These are phyloP conservation scores for Dioctria rufipes DNA, from an alignment of 2,888 invertebrate genomes.

Conservation along the genomic window DNA sequence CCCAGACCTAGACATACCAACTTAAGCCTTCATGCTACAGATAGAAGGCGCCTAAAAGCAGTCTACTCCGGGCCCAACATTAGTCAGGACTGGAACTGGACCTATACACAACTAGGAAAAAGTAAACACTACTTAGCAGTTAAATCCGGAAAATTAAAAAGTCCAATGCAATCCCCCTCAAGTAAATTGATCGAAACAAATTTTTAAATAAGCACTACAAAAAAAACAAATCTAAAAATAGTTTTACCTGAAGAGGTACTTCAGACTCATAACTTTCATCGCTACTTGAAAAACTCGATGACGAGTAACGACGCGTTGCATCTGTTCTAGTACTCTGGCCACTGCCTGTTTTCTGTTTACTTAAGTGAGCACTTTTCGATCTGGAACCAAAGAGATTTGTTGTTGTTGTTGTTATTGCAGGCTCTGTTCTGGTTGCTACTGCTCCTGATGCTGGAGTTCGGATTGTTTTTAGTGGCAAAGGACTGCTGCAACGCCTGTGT, in stretches of 20 bases:
- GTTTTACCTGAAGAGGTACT: constrained; percentile 63
- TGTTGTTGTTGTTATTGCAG: not conserved
- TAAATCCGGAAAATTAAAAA: too few species aligned
- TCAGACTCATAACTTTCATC: constrained; percentile 65
- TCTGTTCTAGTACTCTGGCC: not conserved
- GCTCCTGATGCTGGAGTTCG: constrained; percentile 30
- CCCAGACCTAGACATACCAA: not conserved
- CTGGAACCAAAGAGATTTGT: constrained; percentile 4
- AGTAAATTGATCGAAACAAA: too few species aligned
- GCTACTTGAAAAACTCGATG: constrained; percentile 64
- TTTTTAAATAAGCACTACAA: too few species aligned
- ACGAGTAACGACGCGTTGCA: constrained; percentile 61
- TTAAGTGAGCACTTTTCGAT: constrained; percentile 3
- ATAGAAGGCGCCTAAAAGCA: too few species aligned
- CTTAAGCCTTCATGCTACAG: too few species aligned
- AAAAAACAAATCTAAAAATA: constrained; percentile 8
- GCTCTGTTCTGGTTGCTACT: constrained; percentile 26
- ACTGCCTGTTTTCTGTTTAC: constrained; percentile 15
- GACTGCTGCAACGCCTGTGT: constrained; percentile 63
- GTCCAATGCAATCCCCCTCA: too few species aligned
- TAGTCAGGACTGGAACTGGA: too few species aligned
- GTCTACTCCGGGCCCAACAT: too few species aligned
- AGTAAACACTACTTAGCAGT: too few species aligned
- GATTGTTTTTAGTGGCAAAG: constrained; percentile 58
- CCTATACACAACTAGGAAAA: too few species aligned